Evolutionary conservation across 2,797 vertebrate species (phyloP).

Genomic region (Urocyon cinereoargenteus): DNA sequence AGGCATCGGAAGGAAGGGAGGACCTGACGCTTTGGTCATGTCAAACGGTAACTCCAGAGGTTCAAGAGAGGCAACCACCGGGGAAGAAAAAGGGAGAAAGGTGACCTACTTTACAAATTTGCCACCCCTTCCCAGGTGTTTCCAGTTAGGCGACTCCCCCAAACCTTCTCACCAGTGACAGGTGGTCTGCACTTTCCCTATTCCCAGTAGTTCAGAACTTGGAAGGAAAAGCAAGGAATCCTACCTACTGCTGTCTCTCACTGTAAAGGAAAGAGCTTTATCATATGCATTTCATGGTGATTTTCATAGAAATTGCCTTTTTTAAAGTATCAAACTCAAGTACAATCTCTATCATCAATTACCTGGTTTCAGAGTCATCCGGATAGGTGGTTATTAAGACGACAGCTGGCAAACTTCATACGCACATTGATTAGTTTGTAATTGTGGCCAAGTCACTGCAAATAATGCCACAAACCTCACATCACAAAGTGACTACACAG

Average conservation of each 20-base stretch:
- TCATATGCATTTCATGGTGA: background rate
- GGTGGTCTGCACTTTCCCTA: background rate
- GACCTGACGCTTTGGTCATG: background rate
- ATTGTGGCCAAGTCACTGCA: background rate
- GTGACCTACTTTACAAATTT: background rate
- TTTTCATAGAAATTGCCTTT: background rate
- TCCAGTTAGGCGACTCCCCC: background rate
- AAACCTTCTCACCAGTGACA: background rate
- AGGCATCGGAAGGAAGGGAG: rapidly evolving
- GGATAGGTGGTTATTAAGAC: too few species aligned
- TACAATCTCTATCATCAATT: background rate
- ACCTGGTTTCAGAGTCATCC: too few species aligned
- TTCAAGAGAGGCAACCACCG: background rate
- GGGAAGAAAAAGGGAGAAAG: background rate
- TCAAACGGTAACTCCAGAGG: background rate
- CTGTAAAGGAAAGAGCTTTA: background rate
- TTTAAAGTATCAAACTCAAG: background rate
- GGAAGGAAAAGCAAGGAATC: background rate
- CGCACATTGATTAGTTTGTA: rapidly evolving
- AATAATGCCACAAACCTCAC: too few species aligned
- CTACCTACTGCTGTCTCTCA: background rate
- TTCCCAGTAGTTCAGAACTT: background rate
- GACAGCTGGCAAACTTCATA: too few species aligned
- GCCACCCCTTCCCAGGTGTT: background rate
- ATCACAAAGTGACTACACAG: background rate